phyloP scores from a whole-genome alignment of 2,888 invertebrate genomes.

The Watsonalla binaria region DNA sequence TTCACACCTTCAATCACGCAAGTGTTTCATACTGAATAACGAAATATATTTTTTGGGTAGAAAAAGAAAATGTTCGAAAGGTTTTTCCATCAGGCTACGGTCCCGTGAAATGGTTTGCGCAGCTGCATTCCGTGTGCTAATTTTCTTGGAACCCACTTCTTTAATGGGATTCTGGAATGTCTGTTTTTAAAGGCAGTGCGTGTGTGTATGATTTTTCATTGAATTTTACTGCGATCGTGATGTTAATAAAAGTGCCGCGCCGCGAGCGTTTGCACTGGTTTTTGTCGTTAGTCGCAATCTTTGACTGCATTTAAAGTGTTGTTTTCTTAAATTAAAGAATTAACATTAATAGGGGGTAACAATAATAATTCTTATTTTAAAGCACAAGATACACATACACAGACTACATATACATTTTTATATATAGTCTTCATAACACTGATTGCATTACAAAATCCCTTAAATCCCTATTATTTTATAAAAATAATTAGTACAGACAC shows the following conservation, averaged over 20 bases:
- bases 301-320: conserved; percentile 22
- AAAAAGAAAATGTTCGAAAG: conserved; percentile 6
- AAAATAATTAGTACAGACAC: no score
- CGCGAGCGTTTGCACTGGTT: conserved; percentile 37
- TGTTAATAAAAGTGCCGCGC: conserved; percentile 35
- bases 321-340: conserved; percentile 54
- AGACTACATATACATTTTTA: no score
- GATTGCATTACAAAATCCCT: no score
- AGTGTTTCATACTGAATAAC: no score
- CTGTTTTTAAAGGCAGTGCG: conserved; percentile 47
- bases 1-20: no score
- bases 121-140: conserved; percentile 58
- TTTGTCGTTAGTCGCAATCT: conserved; percentile 56
- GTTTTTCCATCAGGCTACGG: conserved; percentile 25
- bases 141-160: conserved; percentile 66
- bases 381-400: no score
- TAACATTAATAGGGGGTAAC: conserved; percentile 14
- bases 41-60: no score
- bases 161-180: conserved; percentile 59
- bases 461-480: no score
- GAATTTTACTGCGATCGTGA: conserved; percentile 48
- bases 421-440: no score
- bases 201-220: conserved; percentile 69
- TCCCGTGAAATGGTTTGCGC: conserved; percentile 51
- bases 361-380: no score